Evolutionary conservation across 2,113 vertebrate genomes (phyloP).

Genomic region (Eidolon helvum): DNA sequence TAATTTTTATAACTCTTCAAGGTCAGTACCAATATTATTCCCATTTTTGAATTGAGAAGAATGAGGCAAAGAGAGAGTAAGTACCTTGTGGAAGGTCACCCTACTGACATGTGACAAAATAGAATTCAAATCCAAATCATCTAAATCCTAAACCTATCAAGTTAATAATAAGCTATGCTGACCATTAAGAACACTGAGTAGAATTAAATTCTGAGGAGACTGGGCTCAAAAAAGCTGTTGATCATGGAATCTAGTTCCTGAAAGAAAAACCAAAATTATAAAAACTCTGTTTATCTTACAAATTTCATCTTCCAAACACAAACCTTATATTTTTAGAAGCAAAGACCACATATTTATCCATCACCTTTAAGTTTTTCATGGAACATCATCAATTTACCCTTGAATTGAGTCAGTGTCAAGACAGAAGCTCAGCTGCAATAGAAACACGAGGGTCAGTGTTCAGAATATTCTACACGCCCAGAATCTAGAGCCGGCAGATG

Average conservation of each 20-base stretch:
- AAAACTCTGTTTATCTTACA: neutral
- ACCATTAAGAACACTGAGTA: neutral
- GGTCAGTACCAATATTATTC: neutral
- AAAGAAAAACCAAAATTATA: neutral
- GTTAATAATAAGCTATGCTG: neutral
- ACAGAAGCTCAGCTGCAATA: conserved; percentile 65
- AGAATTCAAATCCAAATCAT: neutral
- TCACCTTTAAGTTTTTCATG: conserved; percentile 41
- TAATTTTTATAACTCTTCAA: neutral
- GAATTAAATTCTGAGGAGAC: neutral
- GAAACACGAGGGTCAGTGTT: neutral
- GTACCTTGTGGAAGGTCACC: neutral
- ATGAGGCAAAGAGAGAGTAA: neutral
- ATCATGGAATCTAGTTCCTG: neutral
- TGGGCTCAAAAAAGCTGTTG: neutral
- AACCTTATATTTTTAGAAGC: neutral
- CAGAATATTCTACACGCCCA: conserved; percentile 45
- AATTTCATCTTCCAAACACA: neutral
- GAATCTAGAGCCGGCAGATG: conserved; percentile 76
- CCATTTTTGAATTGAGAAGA: neutral
- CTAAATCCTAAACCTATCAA: neutral
- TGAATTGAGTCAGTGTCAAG: conserved; percentile 21
- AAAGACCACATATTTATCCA: neutral
- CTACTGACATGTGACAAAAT: neutral
- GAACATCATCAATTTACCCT: neutral